Conservation (phyloP, 2,797 vertebrate species). For the Danio choprae region DNA sequence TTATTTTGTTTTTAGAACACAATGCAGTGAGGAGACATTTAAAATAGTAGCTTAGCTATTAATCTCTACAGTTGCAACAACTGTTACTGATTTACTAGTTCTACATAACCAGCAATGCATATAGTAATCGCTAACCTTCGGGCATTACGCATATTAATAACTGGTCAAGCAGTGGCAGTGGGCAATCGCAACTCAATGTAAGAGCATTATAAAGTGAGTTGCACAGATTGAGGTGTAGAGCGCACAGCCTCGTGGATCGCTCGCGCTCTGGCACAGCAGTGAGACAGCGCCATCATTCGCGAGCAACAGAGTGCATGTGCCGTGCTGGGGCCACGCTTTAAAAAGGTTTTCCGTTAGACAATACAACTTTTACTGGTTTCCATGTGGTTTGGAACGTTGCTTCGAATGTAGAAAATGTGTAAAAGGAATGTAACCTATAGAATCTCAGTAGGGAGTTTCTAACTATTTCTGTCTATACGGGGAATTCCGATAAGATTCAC, state of each 20-base stretch:
- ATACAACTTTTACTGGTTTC: background rate
- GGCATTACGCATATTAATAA: background rate
- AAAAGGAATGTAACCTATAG: too few relatives aligned
- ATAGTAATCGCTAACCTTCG: background rate
- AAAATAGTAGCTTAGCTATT: too few relatives aligned
- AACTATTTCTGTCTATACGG: background rate
- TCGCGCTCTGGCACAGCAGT: slow-evolving; percentile 68
- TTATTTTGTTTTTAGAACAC: background rate
- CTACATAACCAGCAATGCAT: slow-evolving; percentile 3
- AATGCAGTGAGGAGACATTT: background rate
- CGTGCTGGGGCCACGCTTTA: background rate
- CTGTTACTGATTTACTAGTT: background rate
- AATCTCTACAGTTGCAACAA: background rate
- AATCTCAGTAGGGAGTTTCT: too few relatives aligned
- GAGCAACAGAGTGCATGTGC: slow-evolving; percentile 27
- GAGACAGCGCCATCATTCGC: slow-evolving; percentile 83
- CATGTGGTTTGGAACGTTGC: background rate
- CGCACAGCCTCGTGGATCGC: slow-evolving; percentile 62
- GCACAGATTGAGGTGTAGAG: slow-evolving; percentile 49
- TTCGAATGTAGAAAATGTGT: background rate
- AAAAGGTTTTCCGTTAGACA: background rate
- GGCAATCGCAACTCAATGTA: slow-evolving; percentile 25
- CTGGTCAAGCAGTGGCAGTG: background rate
- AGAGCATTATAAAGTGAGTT: slow-evolving; percentile 41
- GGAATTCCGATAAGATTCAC: background rate